Evolutionary conservation across 2,888 invertebrate species (phyloP), one percentile per base, ranked within the genome.

Genomic region (Caenorhabditis imperialis): DNA sequence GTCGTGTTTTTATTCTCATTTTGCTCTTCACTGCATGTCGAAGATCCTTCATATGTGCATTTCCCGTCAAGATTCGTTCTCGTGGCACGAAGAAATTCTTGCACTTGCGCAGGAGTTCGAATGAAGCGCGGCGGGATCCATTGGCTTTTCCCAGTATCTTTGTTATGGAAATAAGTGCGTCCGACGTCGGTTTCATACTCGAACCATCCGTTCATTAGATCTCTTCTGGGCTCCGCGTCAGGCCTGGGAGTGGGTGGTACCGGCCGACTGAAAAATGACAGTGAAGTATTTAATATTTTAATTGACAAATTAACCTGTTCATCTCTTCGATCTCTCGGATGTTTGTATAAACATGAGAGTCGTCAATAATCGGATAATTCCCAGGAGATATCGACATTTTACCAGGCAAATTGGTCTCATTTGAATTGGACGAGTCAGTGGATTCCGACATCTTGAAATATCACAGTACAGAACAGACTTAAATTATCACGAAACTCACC

Each of bases 181-280:
- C 86, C 86, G n/a, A 81, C 80, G 20, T 81, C 78, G 1, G 83
- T 86, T 51, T 81, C 81, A 60, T 80, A 86, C 63, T 86, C 86
- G 48, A 70, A 63, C 86, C 86, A 86, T 38, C 85, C 86, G 53
- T 80, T 84, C 7, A 69, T 60, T 55, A 86, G 53, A 55, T 82
- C 79, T n/a, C 86, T 62, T 12, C 75, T 57, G 7, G 84, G 85
- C 23, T 53, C 38, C 3, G 74, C 82, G 27, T 65, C 55, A 7
- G 58, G 30, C 16, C 60, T 60, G 1, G 86, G 86, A 20, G 72
- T 77, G 12, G 86, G 86, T 12, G 85, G 81, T 18, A 70, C 20
- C 8, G 78, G 75, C 18, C 79, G 77, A 27, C 55, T 74, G 58
- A 22, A 75, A 45, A 18, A 5, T n/a, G 10, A 40, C 3, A 37